Evolutionary conservation across 2,888 invertebrate species (phyloP).

Genomic region (Andrena fulva): DNA sequence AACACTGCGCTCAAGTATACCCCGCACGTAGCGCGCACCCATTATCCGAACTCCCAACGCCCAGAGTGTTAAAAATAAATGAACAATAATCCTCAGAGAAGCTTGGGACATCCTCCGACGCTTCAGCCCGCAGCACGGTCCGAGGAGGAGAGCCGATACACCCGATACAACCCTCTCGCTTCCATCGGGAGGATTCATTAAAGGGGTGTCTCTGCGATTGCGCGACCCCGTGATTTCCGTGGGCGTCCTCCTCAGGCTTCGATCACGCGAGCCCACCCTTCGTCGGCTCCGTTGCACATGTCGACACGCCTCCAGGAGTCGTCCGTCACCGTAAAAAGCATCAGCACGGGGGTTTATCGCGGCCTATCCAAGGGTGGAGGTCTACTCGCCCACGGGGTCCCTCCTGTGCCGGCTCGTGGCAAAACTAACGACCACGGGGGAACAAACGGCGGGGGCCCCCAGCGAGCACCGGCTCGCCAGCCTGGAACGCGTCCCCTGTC

Average conservation of each 20-base stretch:
- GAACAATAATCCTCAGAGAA: background rate
- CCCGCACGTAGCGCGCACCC: too few species aligned
- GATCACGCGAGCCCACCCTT: conserved; percentile 72
- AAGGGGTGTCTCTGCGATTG: conserved; percentile 69
- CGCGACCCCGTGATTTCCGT: conserved; percentile 74
- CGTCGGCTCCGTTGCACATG: conserved; percentile 71
- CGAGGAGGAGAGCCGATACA: conserved; percentile 25
- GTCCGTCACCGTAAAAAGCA: conserved; percentile 74
- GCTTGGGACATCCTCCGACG: background rate
- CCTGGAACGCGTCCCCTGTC: conserved; percentile 31
- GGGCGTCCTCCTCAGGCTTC: conserved; percentile 70
- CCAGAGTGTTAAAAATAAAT: background rate
- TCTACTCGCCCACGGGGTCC: conserved; percentile 48
- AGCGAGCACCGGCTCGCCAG: background rate
- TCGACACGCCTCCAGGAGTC: conserved; percentile 79
- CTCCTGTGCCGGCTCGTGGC: conserved; percentile 42
- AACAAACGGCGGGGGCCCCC: background rate
- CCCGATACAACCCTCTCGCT: conserved; percentile 34
- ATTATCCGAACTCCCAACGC: background rate
- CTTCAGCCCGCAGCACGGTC: background rate
- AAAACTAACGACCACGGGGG: conserved; percentile 42
- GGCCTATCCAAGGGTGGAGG: conserved; percentile 58
- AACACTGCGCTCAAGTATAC: too few species aligned
- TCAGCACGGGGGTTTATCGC: conserved; percentile 64
- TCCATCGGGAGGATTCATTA: conserved; percentile 52